phyloP scores from a whole-genome alignment of 1,140 invertebrate genomes.

The Saccostrea glomerata region DNA sequence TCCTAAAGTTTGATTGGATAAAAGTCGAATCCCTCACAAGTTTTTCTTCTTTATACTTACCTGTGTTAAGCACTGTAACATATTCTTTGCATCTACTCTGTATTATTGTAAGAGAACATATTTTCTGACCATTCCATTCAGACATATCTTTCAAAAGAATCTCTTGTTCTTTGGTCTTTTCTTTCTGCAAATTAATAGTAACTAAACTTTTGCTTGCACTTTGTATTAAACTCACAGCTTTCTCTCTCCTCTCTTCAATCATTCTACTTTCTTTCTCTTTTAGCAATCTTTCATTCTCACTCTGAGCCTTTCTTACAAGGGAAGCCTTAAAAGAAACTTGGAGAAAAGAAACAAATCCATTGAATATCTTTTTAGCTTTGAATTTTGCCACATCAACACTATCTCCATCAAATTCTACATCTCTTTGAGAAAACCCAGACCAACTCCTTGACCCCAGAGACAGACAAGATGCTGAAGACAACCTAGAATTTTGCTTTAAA shows the following conservation, averaged over 20 bases:
- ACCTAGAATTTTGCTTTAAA: neutral
- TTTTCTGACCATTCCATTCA: neutral
- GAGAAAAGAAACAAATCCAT: slow-evolving; percentile 75
- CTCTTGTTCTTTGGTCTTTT: neutral
- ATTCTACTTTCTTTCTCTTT: slow-evolving; percentile 31
- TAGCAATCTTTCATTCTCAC: neutral
- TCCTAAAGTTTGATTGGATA: neutral
- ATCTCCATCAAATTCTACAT: neutral
- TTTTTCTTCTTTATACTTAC: neutral
- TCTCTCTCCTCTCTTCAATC: neutral
- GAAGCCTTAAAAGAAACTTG: slow-evolving; percentile 20
- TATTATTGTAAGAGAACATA: neutral
- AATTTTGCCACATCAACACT: slow-evolving; percentile 17
- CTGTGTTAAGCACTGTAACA: neutral
- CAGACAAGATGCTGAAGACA: neutral
- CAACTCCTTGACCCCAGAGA: neutral
- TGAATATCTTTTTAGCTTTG: slow-evolving; percentile 81
- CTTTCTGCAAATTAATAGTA: neutral
- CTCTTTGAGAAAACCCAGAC: neutral
- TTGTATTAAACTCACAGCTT: slow-evolving; percentile 11
- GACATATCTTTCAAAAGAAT: neutral
- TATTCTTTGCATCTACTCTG: neutral
- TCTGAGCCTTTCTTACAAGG: slow-evolving; percentile 32
- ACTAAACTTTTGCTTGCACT: slow-evolving; percentile 14
- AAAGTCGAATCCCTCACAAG: neutral